phyloP scores from a whole-genome alignment of 2,113 vertebrate genomes.

The Chloropsis cyanopogon region DNA sequence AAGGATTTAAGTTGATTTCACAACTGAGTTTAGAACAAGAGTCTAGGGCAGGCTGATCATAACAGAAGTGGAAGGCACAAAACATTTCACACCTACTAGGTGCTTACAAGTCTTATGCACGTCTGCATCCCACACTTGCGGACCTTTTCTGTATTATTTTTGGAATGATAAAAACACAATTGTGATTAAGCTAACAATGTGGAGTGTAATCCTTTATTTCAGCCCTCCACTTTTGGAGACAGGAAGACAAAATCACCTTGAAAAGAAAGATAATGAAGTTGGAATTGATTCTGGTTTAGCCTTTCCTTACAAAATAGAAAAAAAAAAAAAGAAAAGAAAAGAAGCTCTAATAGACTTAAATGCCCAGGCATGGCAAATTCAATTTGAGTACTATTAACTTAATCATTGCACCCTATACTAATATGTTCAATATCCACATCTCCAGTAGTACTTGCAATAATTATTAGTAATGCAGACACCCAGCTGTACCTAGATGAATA shows the following conservation, averaged over 20 bases:
- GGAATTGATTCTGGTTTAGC: background rate
- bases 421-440: background rate
- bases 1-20: background rate
- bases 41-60: background rate
- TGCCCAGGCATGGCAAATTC: background rate
- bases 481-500: background rate
- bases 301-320: background rate
- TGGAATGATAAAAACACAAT: background rate
- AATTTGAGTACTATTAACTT: background rate
- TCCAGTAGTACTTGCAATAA: background rate
- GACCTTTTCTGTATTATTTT: background rate
- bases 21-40: background rate
- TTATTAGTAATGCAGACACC: background rate
- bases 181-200: background rate
- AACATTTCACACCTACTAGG: background rate
- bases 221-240: background rate
- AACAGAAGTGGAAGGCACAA: background rate
- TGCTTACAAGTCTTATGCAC: background rate
- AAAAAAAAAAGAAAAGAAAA: background rate
- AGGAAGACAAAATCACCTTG: background rate
- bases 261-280: background rate
- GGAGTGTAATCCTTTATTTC: background rate
- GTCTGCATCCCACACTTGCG: background rate
- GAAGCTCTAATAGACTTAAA: background rate
- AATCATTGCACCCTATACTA: background rate